These are phyloP conservation scores for Myrmecophaga tridactyla DNA, from an alignment of 2,113 vertebrate species.

Conservation along the genomic window DNA sequence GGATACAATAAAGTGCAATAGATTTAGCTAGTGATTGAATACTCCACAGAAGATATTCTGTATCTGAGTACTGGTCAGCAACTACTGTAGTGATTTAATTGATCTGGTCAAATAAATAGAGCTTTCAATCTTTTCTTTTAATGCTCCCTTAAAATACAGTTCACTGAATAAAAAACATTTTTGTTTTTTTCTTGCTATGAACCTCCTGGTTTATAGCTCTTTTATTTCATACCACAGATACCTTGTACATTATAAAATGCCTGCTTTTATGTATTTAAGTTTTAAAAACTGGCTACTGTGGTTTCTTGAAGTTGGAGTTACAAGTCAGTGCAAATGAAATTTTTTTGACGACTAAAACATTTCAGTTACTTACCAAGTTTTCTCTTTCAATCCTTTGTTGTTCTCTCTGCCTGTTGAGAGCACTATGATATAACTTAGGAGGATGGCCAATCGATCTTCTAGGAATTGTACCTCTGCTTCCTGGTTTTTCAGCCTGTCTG, in stretches of 20 bases:
- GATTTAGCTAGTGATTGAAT: neutral
- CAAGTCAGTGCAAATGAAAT: neutral
- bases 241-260: neutral
- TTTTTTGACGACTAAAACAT: neutral
- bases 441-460: conserved; percentile 72
- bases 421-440: conserved; percentile 87
- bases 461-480: conserved; percentile 62
- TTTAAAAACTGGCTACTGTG: neutral
- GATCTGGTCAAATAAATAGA: neutral
- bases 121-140: neutral
- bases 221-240: neutral
- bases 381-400: conserved; percentile 94
- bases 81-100: neutral
- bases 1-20: neutral
- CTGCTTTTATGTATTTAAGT: neutral
- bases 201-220: neutral
- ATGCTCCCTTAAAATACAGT: neutral
- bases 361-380: conserved; percentile 90
- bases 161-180: neutral
- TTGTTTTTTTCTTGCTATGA: too few species aligned
- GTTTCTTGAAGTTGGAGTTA: neutral
- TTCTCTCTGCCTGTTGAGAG: conserved; percentile 92
- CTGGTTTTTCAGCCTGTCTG: conserved; percentile 82
- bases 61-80: neutral
- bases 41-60: neutral